Evolutionary conservation across 1,140 invertebrate genomes (phyloP), one percentile per base, ranked within the genome.

Genomic region (Nautilus pompilius): DNA sequence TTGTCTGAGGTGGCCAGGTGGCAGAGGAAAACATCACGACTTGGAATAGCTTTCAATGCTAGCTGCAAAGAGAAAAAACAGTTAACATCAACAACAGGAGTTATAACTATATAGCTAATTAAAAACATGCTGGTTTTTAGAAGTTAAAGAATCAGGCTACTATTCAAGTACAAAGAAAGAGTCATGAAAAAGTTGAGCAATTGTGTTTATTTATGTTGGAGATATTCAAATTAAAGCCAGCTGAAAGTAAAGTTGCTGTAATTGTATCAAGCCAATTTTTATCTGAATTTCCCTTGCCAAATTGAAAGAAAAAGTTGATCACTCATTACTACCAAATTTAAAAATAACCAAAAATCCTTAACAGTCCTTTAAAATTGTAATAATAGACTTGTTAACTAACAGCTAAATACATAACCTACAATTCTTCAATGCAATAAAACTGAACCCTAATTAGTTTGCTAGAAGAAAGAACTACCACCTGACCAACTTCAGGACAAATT

Each of bases 1-100:
- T 51, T 34, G 13, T 57, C 34, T 33, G 71, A 62, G 2, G 56
- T 66, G 0, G 28, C 62, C n/a, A 81, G 46, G 8, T 73, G 66
- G 20, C 66, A 58, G 8, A 81, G 41, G 56, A 80, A 79, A 29
- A 66, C 68, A 17, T 70, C 65, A 46, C 74, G 68, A 61, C 74
- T 76, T 24, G 79, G 79, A 30, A 80, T 48, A 29, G 78, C 75
- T 51, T 78, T 78, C 24, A 73, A 71, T 17, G 79, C 79, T n/a
- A 79, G 71, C 79, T 80, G 67, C 29, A 67, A 65, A 29, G 53
- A 45, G 57, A 41, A 28, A 56, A 58, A 68, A 60, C 20, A 48
- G 3, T 36, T 45, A 58, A 17, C 22, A 30, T 46, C 34, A 55
- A 24, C 13, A 56, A 22, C 10, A 57, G n/a, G 15, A 26, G 33